phyloP scores from a whole-genome alignment of 2,888 invertebrate genomes.

The Tortricodes alternella region DNA sequence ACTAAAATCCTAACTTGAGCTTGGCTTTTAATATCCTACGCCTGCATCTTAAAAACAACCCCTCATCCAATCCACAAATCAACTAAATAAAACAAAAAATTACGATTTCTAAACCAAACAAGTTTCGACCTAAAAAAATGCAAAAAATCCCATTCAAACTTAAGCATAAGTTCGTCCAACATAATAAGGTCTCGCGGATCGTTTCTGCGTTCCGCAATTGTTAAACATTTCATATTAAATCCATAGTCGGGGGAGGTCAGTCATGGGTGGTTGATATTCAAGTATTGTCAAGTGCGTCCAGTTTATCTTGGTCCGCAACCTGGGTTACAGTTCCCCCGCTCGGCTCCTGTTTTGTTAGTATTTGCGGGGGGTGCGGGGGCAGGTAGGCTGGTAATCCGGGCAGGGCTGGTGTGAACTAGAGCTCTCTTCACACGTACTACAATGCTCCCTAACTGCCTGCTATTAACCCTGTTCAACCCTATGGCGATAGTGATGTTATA shows the following conservation, averaged over 20 bases:
- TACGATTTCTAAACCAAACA: conserved; percentile 29
- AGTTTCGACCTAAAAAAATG: conserved; percentile 23
- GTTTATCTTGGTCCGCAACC: conserved; percentile 40
- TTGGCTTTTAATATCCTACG: too few species aligned
- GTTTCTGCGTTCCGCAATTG: conserved; percentile 7
- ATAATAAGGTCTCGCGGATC: not conserved
- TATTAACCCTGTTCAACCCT: conserved; percentile 74
- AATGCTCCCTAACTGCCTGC: conserved; percentile 81
- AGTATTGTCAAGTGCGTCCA: conserved; percentile 42
- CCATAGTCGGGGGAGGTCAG: conserved; percentile 47
- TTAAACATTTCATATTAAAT: conserved; percentile 17
- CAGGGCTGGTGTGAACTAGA: conserved; percentile 62
- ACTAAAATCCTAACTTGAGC: too few species aligned
- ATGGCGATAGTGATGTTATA: conserved; percentile 55
- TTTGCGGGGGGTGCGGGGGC: conserved; percentile 39
- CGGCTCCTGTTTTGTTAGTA: conserved; percentile 1
- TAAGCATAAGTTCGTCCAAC: conserved; percentile 14
- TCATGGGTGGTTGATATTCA: conserved; percentile 45
- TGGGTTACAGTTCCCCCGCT: conserved; percentile 10
- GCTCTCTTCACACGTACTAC: conserved; percentile 79
- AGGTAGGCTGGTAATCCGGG: conserved; percentile 39
- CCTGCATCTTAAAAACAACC: too few species aligned
- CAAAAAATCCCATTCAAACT: conserved; percentile 25
- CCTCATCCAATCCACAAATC: conserved; percentile 5
- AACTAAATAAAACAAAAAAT: conserved; percentile 7